Base-by-base conservation (phyloP, 2,888 invertebrate species). In the Pseudeuparius sepicola region DNA sequence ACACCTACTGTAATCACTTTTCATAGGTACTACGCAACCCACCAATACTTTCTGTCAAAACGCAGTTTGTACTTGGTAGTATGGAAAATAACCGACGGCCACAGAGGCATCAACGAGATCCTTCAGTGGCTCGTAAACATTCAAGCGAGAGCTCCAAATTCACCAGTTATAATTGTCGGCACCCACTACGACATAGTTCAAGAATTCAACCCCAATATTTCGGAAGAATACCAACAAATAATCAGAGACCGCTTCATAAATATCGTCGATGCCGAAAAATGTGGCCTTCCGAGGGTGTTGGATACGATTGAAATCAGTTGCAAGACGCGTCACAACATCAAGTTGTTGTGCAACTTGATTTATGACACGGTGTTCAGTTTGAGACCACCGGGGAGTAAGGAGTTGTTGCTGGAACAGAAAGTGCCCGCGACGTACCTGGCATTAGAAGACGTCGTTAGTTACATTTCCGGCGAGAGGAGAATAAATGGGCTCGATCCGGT, bases 31-130 rank as follows among this genome's bases (percentile, higher is more conserved):
- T 97, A 97, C 60, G 90, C 96, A 0, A 97, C 97, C 0, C 97
- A 97, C 68, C 96, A 97, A 59, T 98, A 98, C 62, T 98, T 98
- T 61, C 66, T 98, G 27, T 94, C 96, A 0, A 87, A 92, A 40
- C 73, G 97, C 9, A 92, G 94, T 44, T 66, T 98, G 18, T 98
- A 96, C 60, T 67, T 98, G 34, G 96, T 97, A 1, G 75, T 96
- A 3, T 98, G 97, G 96, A 77, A 81, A 49, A 85, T 94, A 33
- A 82, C 81, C 0, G 94, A 96, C 51, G 97, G 97, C 0, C 75
- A 88, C 54, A 73, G 75, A 47, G 97, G 94, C 0, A 75, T 98
- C 9, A 80, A 83, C 10, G 87, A 86, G 48, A 87, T 98, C 14
- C 70, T 90, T 24, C 84, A 90, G 52, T 98, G 97, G 97, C 72